Conservation (phyloP, 2,797 vertebrate genomes). For the Emys orbicularis region DNA sequence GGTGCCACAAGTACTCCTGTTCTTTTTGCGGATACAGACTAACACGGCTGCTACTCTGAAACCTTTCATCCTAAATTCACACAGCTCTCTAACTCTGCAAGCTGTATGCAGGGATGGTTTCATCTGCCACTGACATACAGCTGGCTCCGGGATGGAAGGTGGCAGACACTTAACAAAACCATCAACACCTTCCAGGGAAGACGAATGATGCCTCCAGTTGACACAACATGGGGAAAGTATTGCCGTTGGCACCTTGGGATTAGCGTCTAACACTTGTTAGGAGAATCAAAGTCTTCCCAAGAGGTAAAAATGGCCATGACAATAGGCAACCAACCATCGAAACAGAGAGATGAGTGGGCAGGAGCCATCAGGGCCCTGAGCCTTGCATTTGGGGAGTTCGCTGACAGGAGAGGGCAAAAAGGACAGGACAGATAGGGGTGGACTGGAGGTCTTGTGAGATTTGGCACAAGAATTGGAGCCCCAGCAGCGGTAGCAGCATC, state of each 20-base stretch:
- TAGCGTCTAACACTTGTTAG: not conserved
- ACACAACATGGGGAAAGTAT: not conserved
- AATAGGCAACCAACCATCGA: not conserved
- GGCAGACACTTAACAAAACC: not conserved
- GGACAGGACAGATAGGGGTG: not conserved
- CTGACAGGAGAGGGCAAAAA: too few species aligned
- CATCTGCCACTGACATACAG: not conserved
- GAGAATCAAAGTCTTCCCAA: not conserved
- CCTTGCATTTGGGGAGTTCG: too few species aligned
- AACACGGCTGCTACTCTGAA: too few species aligned
- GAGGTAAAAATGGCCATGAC: not conserved
- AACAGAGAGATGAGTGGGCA: not conserved
- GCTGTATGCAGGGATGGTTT: not conserved
- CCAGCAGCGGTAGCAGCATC: too few species aligned
- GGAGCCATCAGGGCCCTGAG: not conserved
- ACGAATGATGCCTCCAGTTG: too few species aligned
- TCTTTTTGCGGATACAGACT: too few species aligned
- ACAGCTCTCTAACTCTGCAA: not conserved
- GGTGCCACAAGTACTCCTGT: too few species aligned
- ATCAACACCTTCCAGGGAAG: not conserved
- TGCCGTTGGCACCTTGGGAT: not conserved
- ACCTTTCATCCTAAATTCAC: not conserved
- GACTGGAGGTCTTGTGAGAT: not conserved
- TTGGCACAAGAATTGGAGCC: too few species aligned
- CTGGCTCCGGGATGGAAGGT: not conserved